Conservation (phyloP, 2,797 vertebrate species). For the Anomalospiza imberbis region DNA sequence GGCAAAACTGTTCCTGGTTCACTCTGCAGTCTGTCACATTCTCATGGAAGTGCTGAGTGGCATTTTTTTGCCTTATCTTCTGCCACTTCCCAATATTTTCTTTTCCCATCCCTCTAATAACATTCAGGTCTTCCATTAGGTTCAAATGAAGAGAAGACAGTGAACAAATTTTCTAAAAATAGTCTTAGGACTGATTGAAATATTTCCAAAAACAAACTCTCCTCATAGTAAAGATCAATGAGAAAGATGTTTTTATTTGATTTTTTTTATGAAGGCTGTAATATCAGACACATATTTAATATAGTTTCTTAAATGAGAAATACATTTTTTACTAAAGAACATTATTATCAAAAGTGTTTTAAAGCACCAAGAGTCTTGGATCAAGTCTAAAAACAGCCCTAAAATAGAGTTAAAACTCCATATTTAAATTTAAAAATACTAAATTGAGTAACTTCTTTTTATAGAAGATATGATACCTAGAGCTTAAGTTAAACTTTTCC, state of each 20-base stretch:
- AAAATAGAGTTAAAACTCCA: not conserved
- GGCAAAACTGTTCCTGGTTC: not conserved
- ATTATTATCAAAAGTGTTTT: not conserved
- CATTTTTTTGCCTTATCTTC: not conserved
- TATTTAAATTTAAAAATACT: slow-evolving; percentile 36
- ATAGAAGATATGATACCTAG: not conserved
- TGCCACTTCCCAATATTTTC: not conserved
- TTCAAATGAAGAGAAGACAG: not conserved
- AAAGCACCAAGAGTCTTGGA: not conserved
- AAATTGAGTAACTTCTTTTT: slow-evolving; percentile 37
- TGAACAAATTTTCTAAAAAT: not conserved
- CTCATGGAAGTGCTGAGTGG: not conserved
- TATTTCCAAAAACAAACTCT: not conserved
- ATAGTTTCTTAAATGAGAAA: not conserved
- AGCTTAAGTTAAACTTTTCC: slow-evolving; percentile 14
- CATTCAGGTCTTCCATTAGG: not conserved
- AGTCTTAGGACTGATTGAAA: not conserved
- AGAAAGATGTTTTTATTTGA: not conserved
- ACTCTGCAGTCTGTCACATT: not conserved
- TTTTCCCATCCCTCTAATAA: not conserved
- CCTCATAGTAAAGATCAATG: not conserved
- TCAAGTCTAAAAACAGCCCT: slow-evolving; percentile 14
- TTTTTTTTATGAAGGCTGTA: not conserved
- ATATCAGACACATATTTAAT: not conserved
- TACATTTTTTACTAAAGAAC: not conserved